Conservation (phyloP, 1,140 invertebrate species). For the Littorina saxatilis region DNA sequence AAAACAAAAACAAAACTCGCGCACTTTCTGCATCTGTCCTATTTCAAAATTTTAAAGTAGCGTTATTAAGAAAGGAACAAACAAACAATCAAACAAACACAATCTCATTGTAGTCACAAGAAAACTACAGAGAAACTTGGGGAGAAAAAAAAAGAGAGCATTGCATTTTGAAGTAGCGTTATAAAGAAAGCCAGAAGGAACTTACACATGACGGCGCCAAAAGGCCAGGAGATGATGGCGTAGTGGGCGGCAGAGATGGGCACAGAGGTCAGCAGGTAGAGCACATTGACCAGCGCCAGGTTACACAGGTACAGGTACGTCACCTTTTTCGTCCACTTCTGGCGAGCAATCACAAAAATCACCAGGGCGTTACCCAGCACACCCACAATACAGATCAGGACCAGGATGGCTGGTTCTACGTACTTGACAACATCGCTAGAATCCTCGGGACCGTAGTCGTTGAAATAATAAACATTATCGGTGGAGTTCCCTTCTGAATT, state of each 20-base stretch:
- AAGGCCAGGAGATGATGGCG: constrained; percentile 83
- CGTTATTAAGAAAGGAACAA: no score
- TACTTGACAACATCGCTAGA: background rate
- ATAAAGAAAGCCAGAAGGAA: background rate
- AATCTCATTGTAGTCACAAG: no score
- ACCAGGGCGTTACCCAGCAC: constrained; percentile 91
- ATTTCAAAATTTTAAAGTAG: no score
- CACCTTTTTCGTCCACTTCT: constrained; percentile 91
- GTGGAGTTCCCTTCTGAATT: background rate
- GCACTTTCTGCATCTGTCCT: no score
- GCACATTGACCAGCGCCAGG: constrained; percentile 89
- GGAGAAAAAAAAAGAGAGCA: background rate
- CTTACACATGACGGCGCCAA: constrained; percentile 88
- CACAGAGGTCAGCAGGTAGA: constrained; percentile 95
- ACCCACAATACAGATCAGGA: constrained; percentile 89
- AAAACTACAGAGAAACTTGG: background rate
- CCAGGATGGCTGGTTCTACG: constrained; percentile 87
- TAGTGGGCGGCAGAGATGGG: constrained; percentile 76
- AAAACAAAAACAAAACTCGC: no score
- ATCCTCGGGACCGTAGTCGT: background rate
- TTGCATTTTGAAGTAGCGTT: background rate
- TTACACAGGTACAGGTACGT: constrained; percentile 92
- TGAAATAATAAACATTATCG: background rate
- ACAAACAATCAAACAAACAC: no score
- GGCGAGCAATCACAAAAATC: constrained; percentile 86